Conservation (phyloP, 2,797 vertebrate species). For the Podargus strigoides region DNA sequence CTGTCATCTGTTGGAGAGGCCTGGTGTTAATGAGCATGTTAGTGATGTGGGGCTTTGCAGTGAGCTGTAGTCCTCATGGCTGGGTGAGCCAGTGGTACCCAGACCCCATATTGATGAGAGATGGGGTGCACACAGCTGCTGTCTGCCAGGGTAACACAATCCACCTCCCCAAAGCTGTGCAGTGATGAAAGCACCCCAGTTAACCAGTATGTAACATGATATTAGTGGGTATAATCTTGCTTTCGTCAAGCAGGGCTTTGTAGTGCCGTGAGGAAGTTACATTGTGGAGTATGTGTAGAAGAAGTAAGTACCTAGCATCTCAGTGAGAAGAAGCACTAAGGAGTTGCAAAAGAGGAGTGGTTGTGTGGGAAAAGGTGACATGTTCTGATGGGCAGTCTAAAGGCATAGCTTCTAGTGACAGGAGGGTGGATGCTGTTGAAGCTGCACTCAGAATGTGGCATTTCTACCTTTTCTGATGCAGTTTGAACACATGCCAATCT, state of each 20-base stretch:
- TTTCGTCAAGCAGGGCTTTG: not conserved
- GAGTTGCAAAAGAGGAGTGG: not conserved
- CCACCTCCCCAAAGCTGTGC: not conserved
- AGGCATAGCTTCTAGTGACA: not conserved
- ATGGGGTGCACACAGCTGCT: not conserved
- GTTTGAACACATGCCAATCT: not conserved
- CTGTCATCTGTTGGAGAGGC: not conserved
- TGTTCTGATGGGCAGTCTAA: not conserved
- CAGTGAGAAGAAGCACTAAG: not conserved
- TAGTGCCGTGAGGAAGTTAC: not conserved
- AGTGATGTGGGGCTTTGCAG: not conserved
- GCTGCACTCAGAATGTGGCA: not conserved
- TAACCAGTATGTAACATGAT: not conserved
- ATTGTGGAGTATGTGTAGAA: not conserved
- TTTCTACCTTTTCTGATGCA: not conserved
- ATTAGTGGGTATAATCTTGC: not conserved
- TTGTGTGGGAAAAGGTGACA: rapidly evolving
- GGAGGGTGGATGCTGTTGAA: not conserved
- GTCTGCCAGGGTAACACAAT: not conserved
- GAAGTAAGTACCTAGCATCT: not conserved
- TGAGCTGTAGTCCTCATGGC: not conserved
- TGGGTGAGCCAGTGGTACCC: not conserved
- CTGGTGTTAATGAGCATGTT: not conserved
- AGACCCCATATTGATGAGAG: rapidly evolving
- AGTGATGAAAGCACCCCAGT: not conserved